phyloP scores from a whole-genome alignment of 1,140 invertebrate species.

The Colletes gigas region DNA sequence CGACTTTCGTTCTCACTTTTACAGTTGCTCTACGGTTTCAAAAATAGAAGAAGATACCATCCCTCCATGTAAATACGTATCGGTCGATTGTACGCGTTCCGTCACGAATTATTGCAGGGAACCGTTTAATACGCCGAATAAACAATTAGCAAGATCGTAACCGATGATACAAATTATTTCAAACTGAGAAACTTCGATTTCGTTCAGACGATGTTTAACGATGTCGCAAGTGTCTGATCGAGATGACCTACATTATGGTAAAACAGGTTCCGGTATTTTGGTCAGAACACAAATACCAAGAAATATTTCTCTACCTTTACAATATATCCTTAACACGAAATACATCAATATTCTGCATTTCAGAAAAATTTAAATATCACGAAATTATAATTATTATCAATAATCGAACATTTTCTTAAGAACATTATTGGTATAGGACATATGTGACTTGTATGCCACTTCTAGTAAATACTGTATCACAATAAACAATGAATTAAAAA shows the following conservation, averaged over 20 bases:
- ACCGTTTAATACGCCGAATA: too few species aligned
- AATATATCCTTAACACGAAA: not conserved
- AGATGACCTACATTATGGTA: constrained; percentile 58
- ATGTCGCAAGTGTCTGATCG: constrained; percentile 52
- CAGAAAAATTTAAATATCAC: not conserved
- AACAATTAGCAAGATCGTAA: not conserved
- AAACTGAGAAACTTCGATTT: constrained; percentile 35
- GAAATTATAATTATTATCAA: not conserved
- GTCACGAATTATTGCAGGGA: not conserved
- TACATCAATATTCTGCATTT: not conserved
- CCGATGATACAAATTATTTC: constrained; percentile 1
- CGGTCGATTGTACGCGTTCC: constrained; percentile 1
- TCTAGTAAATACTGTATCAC: too few species aligned
- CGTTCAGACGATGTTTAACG: constrained; percentile 41
- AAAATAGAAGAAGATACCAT: constrained; percentile 36
- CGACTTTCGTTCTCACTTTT: constrained; percentile 76
- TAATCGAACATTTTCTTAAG: not conserved
- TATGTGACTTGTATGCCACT: not conserved
- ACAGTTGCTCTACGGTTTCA: constrained; percentile 59
- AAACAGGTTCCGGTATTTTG: constrained; percentile 55
- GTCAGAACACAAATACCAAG: constrained; percentile 42
- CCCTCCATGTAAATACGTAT: constrained; percentile 25
- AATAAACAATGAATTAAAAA: too few species aligned
- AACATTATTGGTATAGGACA: not conserved
- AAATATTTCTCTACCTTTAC: constrained; percentile 12